Percentiles rank a stretch among this genome's conserved stretches.
Conservation (phyloP, 2,888 invertebrate species). For the Disparrhopalites patrizii region DNA sequence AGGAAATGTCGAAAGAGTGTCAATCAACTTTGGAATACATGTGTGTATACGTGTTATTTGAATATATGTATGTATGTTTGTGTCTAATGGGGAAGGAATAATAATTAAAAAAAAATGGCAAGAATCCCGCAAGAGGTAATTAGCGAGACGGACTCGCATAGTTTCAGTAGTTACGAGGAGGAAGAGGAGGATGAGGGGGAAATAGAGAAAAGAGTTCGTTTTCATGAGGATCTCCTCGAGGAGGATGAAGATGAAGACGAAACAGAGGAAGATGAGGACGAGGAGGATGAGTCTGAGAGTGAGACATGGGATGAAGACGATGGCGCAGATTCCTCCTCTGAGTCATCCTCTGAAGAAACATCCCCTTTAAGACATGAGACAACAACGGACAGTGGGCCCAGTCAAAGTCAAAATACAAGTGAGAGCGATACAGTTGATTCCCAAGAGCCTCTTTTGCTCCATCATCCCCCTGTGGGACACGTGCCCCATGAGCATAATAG, state of each 20-base stretch:
- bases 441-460: background rate
- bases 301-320: background rate
- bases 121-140: no score
- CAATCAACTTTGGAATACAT: no score
- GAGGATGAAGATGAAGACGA: constrained; percentile 6
- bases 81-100: no score
- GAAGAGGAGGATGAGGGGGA: background rate
- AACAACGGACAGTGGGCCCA: background rate
- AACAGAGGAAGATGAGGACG: background rate
- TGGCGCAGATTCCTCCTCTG: background rate
- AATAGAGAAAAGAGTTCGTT: background rate
- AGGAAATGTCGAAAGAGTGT: no score
- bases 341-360: background rate
- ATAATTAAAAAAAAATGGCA: no score
- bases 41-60: no score
- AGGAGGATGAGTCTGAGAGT: constrained; percentile 2
- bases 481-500: no score
- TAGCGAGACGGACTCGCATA: constrained; percentile 22
- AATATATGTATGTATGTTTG: no score
- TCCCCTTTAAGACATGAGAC: background rate
- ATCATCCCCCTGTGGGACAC: no score
- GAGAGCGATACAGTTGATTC: background rate
- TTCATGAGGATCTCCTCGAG: background rate
- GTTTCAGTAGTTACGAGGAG: constrained; percentile 7
- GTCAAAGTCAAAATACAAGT: background rate